Base-by-base conservation (phyloP, 2,797 vertebrate species). In the Lacerta agilis region DNA sequence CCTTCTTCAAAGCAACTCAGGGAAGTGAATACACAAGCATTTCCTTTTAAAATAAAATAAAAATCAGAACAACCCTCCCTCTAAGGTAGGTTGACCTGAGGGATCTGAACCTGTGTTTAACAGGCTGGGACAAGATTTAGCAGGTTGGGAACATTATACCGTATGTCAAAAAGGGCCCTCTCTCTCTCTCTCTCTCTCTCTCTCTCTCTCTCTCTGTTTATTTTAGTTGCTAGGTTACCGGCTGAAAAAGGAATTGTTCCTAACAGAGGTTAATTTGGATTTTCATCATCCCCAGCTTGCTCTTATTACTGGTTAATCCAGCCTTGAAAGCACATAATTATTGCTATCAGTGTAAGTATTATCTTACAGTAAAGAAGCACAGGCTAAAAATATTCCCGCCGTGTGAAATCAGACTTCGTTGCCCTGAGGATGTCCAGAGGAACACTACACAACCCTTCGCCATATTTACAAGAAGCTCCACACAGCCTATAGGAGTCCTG, bases 241-340 rank as follows among this genome's bases (percentile, higher is more conserved):
- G n/a, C 41, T 10, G 64, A 8, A 69, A 77, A 78, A 67, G 71
- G 33, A 58, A 83, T 73, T 73, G 69, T 61, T 29, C 25, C 36
- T 76, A 85, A 58, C 29, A 79, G 23, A 79, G 43, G 10, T 55
- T 27, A 45, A 38, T 55, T 79, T 79, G 64, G 20, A 79, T 27
- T 69, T 69, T 67, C 75, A 49, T 67, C 84, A 69, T 36, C 73
- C 36, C 23, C 72, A 71, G 43, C n/a, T 55, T 86, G 43, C 43
- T 79, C 25, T 69, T 36, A 83, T 71, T 86, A 86, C 33, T 71
- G 33, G 66, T 58, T 58, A 80, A 86, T 71, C 33, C 77, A 86
- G 25, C 45, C 45, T 41, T 86, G 66, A 80, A 86, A 86, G 15
- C 7, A 71, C 23, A 41, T 58, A 79, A 79, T 79, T 79, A 71